Conservation (phyloP, 2,888 invertebrate species). For the Sturmia bella region DNA sequence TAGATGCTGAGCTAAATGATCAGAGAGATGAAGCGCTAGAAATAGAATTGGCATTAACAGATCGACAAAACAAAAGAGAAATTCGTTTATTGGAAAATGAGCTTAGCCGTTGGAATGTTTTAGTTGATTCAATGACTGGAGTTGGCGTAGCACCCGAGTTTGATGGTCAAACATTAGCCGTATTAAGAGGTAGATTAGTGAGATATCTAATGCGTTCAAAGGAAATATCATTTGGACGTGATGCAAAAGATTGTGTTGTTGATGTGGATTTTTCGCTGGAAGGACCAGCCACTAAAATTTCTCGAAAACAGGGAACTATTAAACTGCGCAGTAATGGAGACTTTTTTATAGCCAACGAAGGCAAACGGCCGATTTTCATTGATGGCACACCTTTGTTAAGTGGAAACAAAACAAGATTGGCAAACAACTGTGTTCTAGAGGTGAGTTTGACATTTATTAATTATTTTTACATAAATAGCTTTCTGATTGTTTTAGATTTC, state of each 20-base stretch:
- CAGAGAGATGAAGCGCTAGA: slow-evolving; percentile 91
- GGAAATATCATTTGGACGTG: slow-evolving; percentile 96
- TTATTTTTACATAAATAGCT: neutral
- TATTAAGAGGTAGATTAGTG: slow-evolving; percentile 94
- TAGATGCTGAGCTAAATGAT: slow-evolving; percentile 91
- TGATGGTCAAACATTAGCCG: slow-evolving; percentile 96
- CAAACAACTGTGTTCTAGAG: slow-evolving; percentile 97
- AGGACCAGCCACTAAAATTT: slow-evolving; percentile 96
- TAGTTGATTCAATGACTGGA: slow-evolving; percentile 94
- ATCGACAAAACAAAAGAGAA: slow-evolving; percentile 91
- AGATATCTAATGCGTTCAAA: slow-evolving; percentile 96
- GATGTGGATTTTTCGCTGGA: slow-evolving; percentile 97
- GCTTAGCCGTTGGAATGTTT: slow-evolving; percentile 93
- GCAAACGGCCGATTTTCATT: slow-evolving; percentile 95
- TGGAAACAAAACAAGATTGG: slow-evolving; percentile 94
- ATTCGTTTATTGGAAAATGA: slow-evolving; percentile 95
- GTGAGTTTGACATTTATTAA: slow-evolving; percentile 81
- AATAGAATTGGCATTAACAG: slow-evolving; percentile 88
- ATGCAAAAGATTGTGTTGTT: slow-evolving; percentile 92
- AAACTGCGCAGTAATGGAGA: slow-evolving; percentile 95
- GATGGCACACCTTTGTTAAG: slow-evolving; percentile 94
- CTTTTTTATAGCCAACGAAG: slow-evolving; percentile 97
- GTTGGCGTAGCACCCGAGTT: slow-evolving; percentile 91
- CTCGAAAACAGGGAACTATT: slow-evolving; percentile 95
- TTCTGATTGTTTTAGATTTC: slow-evolving; percentile 84